A percentile compares a stretch with the other conserved stretches of the same genome.
phyloP scores from a whole-genome alignment of 2,797 vertebrate species.

The Hyperoplus immaculatus region DNA sequence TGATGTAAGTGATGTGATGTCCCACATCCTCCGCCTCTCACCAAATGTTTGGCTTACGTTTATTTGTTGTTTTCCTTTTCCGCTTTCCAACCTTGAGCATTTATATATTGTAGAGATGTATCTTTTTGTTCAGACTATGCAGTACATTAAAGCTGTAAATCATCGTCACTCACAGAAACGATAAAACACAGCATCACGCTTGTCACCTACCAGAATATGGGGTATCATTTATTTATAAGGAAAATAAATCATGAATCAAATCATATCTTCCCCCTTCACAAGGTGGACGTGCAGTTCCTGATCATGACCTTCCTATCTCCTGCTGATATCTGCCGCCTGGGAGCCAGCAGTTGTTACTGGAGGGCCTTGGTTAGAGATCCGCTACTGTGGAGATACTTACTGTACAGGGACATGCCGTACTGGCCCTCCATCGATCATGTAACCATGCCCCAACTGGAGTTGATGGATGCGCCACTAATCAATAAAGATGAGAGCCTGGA shows the following conservation, averaged over 20 bases:
- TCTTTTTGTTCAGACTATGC: not conserved
- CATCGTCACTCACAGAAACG: no score
- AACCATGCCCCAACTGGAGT: constrained; percentile 87
- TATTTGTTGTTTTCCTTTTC: not conserved
- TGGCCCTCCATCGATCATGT: constrained; percentile 93
- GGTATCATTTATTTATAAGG: not conserved
- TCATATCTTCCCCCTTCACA: constrained; percentile 32
- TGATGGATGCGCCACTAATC: constrained; percentile 80
- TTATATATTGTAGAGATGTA: not conserved
- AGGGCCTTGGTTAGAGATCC: constrained; percentile 89
- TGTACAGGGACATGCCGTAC: constrained; percentile 89
- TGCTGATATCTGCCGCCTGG: constrained; percentile 90
- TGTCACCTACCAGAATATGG: not conserved
- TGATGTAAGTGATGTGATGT: not conserved
- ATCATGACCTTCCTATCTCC: constrained; percentile 92
- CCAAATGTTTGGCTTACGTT: not conserved
- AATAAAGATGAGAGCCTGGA: constrained; percentile 68
- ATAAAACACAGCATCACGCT: not conserved
- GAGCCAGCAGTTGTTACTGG: constrained; percentile 91
- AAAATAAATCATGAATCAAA: not conserved
- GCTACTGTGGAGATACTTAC: constrained; percentile 92
- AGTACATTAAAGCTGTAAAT: not conserved
- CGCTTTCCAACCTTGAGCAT: not conserved
- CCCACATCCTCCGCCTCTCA: not conserved
- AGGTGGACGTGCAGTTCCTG: constrained; percentile 91